Evolutionary conservation across 2,797 vertebrate species (phyloP).

Genomic region (Liasis olivaceus): DNA sequence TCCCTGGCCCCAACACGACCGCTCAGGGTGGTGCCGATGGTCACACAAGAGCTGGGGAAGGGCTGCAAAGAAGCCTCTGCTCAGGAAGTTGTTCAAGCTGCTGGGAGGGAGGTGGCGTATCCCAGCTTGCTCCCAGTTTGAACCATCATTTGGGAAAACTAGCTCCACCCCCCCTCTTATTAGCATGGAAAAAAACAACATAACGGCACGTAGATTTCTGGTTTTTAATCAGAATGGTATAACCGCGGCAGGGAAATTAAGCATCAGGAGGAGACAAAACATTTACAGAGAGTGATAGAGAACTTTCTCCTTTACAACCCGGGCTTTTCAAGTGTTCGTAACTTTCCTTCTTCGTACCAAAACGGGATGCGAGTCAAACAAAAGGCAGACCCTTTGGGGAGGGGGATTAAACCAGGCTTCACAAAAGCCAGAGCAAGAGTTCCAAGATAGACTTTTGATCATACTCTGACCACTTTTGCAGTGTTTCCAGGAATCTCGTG

Average conservation of each 20-base stretch:
- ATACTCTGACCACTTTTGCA: neutral
- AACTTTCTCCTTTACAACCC: neutral
- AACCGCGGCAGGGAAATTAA: neutral
- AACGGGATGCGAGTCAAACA: neutral
- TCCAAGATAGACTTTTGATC: neutral
- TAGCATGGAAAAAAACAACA: neutral
- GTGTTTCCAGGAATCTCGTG: neutral
- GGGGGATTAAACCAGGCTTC: neutral
- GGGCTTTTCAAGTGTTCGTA: neutral
- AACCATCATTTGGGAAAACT: neutral
- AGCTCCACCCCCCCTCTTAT: neutral
- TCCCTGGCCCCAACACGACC: too few species aligned
- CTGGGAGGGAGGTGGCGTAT: neutral
- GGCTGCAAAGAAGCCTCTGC: neutral
- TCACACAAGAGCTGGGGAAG: neutral
- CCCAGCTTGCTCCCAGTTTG: neutral
- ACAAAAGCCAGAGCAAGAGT: neutral
- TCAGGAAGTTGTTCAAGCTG: neutral
- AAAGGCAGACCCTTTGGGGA: neutral
- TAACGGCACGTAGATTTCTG: neutral
- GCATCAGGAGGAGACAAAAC: neutral
- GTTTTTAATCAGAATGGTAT: neutral
- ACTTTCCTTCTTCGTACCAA: neutral
- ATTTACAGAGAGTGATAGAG: neutral
- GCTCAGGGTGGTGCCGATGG: neutral